Percentiles rank a stretch among this genome's conserved stretches.
phyloP scores from a whole-genome alignment of 2,888 invertebrate species.

The Chloromyia formosa region DNA sequence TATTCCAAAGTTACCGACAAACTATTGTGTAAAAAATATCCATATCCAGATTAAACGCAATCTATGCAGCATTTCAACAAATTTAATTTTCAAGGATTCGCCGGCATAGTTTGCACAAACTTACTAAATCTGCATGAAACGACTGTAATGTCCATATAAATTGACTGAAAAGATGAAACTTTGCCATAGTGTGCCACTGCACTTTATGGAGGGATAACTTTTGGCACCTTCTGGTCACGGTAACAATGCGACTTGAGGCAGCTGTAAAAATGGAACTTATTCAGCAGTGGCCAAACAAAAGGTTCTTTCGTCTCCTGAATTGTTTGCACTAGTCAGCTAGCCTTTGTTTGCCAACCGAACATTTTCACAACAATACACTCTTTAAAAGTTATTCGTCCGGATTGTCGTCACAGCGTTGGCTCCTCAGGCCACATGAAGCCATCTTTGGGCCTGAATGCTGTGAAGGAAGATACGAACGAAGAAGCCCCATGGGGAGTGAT shows the following conservation, averaged over 20 bases:
- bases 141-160: not conserved
- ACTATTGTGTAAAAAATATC: too few relatives aligned
- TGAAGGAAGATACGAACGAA: too few relatives aligned
- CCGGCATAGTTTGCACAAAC: not conserved
- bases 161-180: conserved; percentile 2
- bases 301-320: not conserved
- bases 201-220: conserved; percentile 8
- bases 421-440: too few relatives aligned
- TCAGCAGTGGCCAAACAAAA: not conserved
- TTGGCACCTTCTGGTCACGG: conserved; percentile 5
- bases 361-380: not conserved
- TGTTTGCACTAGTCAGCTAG: not conserved
- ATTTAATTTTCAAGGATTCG: not conserved
- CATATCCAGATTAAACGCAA: not conserved
- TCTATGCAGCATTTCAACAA: not conserved
- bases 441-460: too few relatives aligned
- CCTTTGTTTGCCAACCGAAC: not conserved
- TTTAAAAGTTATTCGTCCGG: too few relatives aligned
- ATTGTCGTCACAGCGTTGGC: too few relatives aligned
- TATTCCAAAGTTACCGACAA: too few relatives aligned
- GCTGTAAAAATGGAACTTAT: not conserved
- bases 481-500: too few relatives aligned
- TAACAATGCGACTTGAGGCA: conserved; percentile 10
- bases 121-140: conserved; percentile 4
- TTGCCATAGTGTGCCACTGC: not conserved